Percentiles rank a stretch among this genome's conserved stretches.
Evolutionary conservation across 2,113 vertebrate species (phyloP).

Genomic region (Anhinga rufa): DNA sequence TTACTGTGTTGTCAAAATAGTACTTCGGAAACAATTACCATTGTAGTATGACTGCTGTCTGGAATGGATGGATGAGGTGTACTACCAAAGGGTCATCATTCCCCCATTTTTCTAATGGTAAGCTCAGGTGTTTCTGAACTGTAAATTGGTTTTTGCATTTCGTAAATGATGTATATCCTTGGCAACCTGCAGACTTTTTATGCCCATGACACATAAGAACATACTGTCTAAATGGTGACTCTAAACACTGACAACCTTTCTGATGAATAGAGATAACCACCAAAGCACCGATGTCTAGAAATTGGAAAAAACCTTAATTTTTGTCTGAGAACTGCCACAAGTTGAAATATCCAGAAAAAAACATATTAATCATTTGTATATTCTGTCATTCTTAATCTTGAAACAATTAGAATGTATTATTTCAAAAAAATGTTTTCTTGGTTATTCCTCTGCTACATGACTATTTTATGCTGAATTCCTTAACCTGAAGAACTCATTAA

Average conservation of each 20-base stretch:
- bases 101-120: conserved; percentile 76
- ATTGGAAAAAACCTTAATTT: not conserved
- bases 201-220: conserved; percentile 7
- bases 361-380: not conserved
- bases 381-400: not conserved
- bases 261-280: conserved; percentile 69
- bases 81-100: conserved; percentile 69
- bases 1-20: conserved; percentile 74
- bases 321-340: not conserved
- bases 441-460: not conserved
- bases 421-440: not conserved
- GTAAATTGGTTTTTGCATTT: conserved; percentile 68
- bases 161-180: conserved; percentile 56
- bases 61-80: conserved; percentile 72
- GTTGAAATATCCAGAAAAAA: not conserved
- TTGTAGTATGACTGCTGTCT: conserved; percentile 69
- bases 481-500: not conserved
- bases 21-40: conserved; percentile 79
- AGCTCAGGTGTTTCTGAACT: conserved; percentile 64
- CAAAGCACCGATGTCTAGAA: not conserved
- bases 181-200: conserved; percentile 59
- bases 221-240: conserved; percentile 63
- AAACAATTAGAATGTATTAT: not conserved
- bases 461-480: not conserved
- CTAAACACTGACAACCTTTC: conserved; percentile 70